phyloP scores from a whole-genome alignment of 2,888 invertebrate species.

The Adelognathus sp. region DNA sequence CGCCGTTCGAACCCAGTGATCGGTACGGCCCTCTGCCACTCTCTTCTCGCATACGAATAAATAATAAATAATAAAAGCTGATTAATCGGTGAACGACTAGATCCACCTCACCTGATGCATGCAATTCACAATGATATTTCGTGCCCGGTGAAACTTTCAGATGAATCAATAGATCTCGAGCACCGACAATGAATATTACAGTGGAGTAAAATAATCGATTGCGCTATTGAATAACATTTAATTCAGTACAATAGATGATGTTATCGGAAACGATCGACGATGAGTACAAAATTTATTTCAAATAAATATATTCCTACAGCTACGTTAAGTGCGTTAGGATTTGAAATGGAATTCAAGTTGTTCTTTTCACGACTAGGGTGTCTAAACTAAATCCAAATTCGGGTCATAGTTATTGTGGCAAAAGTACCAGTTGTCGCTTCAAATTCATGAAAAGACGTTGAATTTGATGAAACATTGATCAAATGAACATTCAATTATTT shows the following conservation, averaged over 20 bases:
- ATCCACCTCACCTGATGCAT: conserved; percentile 48
- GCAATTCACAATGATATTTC: conserved; percentile 33
- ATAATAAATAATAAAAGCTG: conserved; percentile 57
- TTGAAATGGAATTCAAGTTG: conserved; percentile 1
- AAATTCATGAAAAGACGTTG: too few species aligned
- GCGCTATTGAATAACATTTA: conserved; percentile 8
- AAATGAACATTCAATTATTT: too few species aligned
- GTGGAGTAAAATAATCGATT: conserved; percentile 52
- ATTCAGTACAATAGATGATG: conserved; percentile 34
- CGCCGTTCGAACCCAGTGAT: conserved; percentile 39
- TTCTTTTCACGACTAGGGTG: background rate
- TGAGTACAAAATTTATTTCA: background rate
- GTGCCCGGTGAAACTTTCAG: conserved; percentile 22
- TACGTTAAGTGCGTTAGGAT: conserved; percentile 12
- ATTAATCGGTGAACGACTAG: conserved; percentile 56
- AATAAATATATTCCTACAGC: background rate
- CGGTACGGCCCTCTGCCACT: conserved; percentile 56
- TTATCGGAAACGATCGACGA: background rate
- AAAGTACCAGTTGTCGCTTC: too few species aligned
- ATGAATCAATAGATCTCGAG: conserved; percentile 55
- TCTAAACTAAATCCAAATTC: too few species aligned
- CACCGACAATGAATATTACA: conserved; percentile 43
- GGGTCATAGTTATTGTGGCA: too few species aligned
- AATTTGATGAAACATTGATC: too few species aligned
- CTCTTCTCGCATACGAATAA: conserved; percentile 51